Conservation (phyloP, 2,797 vertebrate genomes). For the Arctocebus calabarensis region DNA sequence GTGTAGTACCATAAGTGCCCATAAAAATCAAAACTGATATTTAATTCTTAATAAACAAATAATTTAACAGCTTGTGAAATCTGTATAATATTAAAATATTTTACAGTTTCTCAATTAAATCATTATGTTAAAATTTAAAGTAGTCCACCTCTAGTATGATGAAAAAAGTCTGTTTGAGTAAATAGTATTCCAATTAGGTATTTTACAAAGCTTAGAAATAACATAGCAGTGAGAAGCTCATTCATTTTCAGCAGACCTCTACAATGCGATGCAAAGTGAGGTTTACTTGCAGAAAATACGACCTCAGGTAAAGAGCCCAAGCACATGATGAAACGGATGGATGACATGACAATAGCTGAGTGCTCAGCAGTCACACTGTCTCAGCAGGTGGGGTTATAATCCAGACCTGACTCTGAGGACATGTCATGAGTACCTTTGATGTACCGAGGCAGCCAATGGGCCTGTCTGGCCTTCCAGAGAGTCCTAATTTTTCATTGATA, state of each 20-base stretch:
- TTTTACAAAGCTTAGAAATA: background rate
- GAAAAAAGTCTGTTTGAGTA: slow-evolving; percentile 11
- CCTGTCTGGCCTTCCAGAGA: slow-evolving; percentile 96
- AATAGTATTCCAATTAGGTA: background rate
- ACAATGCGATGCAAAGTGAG: background rate
- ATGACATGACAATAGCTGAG: background rate
- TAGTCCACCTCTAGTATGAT: background rate
- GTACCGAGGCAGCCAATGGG: slow-evolving; percentile 98
- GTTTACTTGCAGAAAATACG: slow-evolving; percentile 49
- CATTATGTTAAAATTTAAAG: background rate
- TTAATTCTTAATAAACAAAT: background rate
- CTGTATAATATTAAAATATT: background rate
- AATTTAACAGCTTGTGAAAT: background rate
- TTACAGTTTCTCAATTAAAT: background rate
- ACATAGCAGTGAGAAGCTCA: background rate
- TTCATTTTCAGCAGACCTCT: background rate
- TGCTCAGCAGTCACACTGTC: background rate
- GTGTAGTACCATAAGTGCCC: background rate
- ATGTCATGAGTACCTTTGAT: slow-evolving; percentile 91
- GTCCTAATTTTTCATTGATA: slow-evolving; percentile 95
- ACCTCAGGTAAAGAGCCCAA: slow-evolving; percentile 7
- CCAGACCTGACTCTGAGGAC: background rate
- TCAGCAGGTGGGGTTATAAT: background rate
- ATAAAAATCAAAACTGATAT: background rate
- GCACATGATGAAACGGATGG: background rate